Percentiles rank a stretch among this genome's conserved stretches.
phyloP scores from a whole-genome alignment of 2,797 vertebrate genomes.

The Rousettus madagascariensis region DNA sequence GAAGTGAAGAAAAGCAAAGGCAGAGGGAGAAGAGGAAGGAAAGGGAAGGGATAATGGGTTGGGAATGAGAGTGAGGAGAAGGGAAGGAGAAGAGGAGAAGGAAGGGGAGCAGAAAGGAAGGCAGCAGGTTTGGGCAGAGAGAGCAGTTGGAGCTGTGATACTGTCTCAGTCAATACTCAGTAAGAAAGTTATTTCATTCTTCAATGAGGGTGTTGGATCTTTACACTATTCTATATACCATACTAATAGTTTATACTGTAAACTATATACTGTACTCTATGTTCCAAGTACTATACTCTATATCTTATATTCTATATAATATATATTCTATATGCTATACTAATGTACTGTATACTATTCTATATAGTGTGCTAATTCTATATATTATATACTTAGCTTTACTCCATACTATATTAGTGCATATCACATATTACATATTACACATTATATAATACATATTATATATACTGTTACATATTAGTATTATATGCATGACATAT shows the following conservation, averaged over 20 bases:
- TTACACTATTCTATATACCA: not conserved
- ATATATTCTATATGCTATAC: not conserved
- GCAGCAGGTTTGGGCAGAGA: not conserved
- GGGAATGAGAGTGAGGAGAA: not conserved
- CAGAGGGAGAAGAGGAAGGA: not conserved
- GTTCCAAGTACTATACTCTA: not conserved
- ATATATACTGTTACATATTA: not conserved
- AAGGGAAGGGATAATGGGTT: not conserved
- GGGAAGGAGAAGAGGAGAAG: accelerated
- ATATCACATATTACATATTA: not conserved
- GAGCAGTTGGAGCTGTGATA: not conserved
- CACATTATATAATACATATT: not conserved
- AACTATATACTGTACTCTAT: not conserved
- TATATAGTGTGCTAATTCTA: not conserved
- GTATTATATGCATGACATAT: not conserved
- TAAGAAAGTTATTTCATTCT: not conserved
- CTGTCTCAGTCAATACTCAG: not conserved
- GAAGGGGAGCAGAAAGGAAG: not conserved
- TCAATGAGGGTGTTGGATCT: not conserved
- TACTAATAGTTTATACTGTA: not conserved
- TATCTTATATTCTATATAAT: not conserved
- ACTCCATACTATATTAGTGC: not conserved
- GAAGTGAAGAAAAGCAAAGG: not conserved
- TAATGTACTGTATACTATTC: not conserved
- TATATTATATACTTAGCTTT: not conserved